phyloP scores from a whole-genome alignment of 2,888 invertebrate genomes.

The Dilophus febrilis region DNA sequence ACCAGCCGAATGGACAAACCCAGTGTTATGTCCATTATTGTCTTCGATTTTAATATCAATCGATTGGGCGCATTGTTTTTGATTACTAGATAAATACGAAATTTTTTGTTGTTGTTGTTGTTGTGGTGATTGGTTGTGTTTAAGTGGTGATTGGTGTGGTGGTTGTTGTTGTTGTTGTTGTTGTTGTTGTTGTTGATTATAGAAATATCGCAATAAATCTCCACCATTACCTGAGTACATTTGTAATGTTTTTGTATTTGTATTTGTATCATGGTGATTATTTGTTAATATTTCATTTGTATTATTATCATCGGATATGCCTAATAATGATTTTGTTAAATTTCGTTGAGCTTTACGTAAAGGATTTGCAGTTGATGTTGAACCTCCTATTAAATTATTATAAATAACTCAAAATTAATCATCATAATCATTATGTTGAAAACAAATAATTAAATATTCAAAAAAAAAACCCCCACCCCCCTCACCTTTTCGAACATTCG shows the following conservation, averaged over 20 bases:
- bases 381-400: slow-evolving; percentile 5
- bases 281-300: slow-evolving; percentile 3
- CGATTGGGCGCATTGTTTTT: no score
- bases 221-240: no score
- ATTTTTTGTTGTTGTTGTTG: no score
- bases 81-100: no score
- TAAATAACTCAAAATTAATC: not conserved
- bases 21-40: no score
- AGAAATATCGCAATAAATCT: no score
- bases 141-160: not conserved
- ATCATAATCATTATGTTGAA: not conserved
- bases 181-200: not conserved
- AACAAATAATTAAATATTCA: not conserved
- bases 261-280: slow-evolving; percentile 7
- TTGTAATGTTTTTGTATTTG: no score
- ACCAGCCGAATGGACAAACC: no score
- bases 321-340: slow-evolving; percentile 28
- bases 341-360: slow-evolving; percentile 28
- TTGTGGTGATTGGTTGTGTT: no score
- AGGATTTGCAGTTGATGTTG: slow-evolving; percentile 17
- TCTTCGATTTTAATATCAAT: no score
- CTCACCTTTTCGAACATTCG: slow-evolving; percentile 15
- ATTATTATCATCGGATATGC: not conserved
- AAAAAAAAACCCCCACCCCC: not conserved
- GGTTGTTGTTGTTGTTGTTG: not conserved